Base-by-base conservation (phyloP, 2,797 vertebrate genomes). In the Garrulus glandarius region DNA sequence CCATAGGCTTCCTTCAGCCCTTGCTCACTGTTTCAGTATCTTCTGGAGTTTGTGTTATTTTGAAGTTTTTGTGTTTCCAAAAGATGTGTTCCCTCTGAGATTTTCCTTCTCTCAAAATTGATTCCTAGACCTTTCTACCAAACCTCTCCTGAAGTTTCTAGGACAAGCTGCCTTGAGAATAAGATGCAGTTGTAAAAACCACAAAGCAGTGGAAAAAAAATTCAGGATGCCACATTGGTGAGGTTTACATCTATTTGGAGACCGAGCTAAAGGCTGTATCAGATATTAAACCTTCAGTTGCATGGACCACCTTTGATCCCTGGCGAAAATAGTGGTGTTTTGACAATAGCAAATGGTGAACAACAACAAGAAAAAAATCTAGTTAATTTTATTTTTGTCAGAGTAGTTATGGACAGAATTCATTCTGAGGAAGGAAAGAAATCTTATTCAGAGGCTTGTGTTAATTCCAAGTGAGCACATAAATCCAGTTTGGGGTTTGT, bases 81-180 rank as follows among this genome's bases (percentile, higher is more conserved):
- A 72, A 87, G 67, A 34, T 93, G 59, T 0, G 3, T 56, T 93
- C 37, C 63, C 67, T 56, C 41, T 79, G 74, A 94, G 87, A 20
- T 82, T 92, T 68, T 86, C 72, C 36, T 84, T 60, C 44, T 93
- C 77, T 91, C 80, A 90, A 86, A 87, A 95, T 89, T 88, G 63
- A 84, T 92, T 95, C 67, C 41, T 79, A 89, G 82, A 74, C 20
- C 59, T 92, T 94, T 92, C 72, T 82, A 39, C 69, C 81, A 84
- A 94, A 95, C 85, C 94, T 95, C n/a, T 55, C 77, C 56, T 88
- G 70, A 94, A 96, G 93, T 95, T 96, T 89, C 92, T 91, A 70
- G 79, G 80, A 82, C 85, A 67, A 88, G 56, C 13, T 70, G 46
- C 24, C 56, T 94, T 93, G 92, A 78, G 87, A 84, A 95, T 74